Percentiles rank a stretch among this genome's conserved stretches.
Conservation (phyloP, 2,797 vertebrate genomes). For the Staurois parvus region DNA sequence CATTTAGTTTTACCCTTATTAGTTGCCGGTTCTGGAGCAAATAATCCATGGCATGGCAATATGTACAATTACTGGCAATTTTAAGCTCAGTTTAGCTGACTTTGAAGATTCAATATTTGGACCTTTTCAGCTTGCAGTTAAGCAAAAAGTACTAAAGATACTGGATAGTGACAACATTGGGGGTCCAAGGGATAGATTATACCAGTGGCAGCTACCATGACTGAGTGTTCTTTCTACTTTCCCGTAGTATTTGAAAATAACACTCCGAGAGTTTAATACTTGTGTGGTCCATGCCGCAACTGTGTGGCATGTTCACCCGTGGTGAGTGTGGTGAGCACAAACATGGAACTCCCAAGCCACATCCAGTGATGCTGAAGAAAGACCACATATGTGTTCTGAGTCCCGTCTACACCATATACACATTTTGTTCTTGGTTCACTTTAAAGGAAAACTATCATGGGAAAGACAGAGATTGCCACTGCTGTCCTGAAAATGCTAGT, state of each 20-base stretch:
- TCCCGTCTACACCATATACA: neutral
- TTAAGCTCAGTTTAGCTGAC: neutral
- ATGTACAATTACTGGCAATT: no score
- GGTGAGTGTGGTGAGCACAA: neutral
- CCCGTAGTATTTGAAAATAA: neutral
- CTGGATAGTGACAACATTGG: neutral
- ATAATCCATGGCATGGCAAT: no score
- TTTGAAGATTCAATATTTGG: no score
- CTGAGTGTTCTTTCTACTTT: neutral
- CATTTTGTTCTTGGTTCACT: neutral
- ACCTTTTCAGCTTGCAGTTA: no score
- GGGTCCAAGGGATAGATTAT: no score
- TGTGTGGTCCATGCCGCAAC: neutral
- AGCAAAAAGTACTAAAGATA: neutral
- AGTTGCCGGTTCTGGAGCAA: no score
- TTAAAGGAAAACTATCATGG: neutral
- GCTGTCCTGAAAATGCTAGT: no score
- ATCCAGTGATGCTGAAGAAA: neutral
- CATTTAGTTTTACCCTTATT: no score
- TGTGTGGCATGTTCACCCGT: neutral
- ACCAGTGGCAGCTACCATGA: neutral
- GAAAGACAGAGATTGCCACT: no score
- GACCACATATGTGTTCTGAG: neutral
- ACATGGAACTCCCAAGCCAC: conserved; percentile 2
- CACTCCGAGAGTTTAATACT: neutral